Evolutionary conservation across 2,113 vertebrate species (phyloP), one percentile per base, ranked within the genome.

Genomic region (Neolamprologus modestus): DNA sequence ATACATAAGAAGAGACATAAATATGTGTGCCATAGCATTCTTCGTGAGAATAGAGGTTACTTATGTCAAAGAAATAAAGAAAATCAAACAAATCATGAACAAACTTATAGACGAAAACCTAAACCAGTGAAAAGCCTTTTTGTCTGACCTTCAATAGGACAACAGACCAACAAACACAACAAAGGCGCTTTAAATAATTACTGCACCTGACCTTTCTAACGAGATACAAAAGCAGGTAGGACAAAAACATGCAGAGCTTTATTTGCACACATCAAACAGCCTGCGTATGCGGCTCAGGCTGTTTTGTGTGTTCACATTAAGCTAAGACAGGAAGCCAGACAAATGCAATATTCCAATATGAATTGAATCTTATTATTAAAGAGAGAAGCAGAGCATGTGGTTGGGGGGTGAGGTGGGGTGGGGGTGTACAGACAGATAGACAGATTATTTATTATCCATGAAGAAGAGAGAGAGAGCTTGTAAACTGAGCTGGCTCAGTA

Each of bases 401-500:
- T 21, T 19, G 11, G 26, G 6, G 0, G 17, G 26, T 8, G 37
- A 6, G 16, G 26, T 7, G 37, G 5, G 37, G 11, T 26, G 17
- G 16, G 11, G 31, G 11, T 21, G 24, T 78, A 50, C 24, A 47
- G 24, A 19, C 21, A 45, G 90, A 88, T 66, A 45, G 40, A 11
- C 7, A 31, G 83, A 87, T 87, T 59, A 82, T 93, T 57, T 88
- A 89, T 84, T 71, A 86, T 90, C 88, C 79, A 13, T 37, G 78
- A 78, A 76, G 73, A 57, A 87, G 47, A 21, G 76, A 71, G 55
- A 42, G 73, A 66, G 61, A 5, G 59, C 42, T 33, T n/a, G 89
- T 91, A 84, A 89, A 93, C 54, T 31, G 87, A 91, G 88, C 50
- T 68, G 53, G 14, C 92, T 86, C 83, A n/a, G 80, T 88, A 90